Evolutionary conservation across 2,888 invertebrate species (phyloP).

Genomic region (Plebejus argus): DNA sequence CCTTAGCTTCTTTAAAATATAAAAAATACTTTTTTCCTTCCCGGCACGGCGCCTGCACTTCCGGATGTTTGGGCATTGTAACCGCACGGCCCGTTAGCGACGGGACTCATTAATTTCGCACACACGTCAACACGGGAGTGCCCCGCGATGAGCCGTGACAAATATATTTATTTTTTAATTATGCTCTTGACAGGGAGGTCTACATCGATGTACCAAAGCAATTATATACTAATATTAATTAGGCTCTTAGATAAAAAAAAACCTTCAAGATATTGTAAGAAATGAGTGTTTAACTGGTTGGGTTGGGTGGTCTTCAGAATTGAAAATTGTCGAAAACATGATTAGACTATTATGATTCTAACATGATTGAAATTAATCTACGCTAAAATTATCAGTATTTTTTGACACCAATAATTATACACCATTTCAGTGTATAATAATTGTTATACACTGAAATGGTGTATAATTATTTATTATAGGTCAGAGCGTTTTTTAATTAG

Average conservation of each 20-base stretch:
- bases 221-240: not conserved
- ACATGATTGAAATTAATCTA: too few relatives aligned
- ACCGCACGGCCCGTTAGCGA: slow-evolving; percentile 60
- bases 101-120: slow-evolving; percentile 59
- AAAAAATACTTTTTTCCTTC: not conserved
- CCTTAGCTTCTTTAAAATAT: not conserved
- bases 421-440: too few relatives aligned
- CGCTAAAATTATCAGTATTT: too few relatives aligned
- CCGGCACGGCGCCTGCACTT: slow-evolving; percentile 48
- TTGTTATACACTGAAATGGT: too few relatives aligned
- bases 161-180: slow-evolving; percentile 47
- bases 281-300: too few relatives aligned
- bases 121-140: slow-evolving; percentile 66
- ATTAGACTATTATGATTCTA: too few relatives aligned
- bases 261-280: too few relatives aligned
- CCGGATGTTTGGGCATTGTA: slow-evolving; percentile 60
- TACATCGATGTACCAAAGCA: not conserved
- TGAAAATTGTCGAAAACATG: too few relatives aligned
- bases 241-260: not conserved
- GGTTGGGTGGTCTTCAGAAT: too few relatives aligned
- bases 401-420: too few relatives aligned
- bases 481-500: too few relatives aligned
- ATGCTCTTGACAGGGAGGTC: slow-evolving; percentile 41
- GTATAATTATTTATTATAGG: too few relatives aligned
- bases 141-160: slow-evolving; percentile 57